Base-by-base conservation (phyloP, 2,113 vertebrate genomes). In the Brachirus orientalis region DNA sequence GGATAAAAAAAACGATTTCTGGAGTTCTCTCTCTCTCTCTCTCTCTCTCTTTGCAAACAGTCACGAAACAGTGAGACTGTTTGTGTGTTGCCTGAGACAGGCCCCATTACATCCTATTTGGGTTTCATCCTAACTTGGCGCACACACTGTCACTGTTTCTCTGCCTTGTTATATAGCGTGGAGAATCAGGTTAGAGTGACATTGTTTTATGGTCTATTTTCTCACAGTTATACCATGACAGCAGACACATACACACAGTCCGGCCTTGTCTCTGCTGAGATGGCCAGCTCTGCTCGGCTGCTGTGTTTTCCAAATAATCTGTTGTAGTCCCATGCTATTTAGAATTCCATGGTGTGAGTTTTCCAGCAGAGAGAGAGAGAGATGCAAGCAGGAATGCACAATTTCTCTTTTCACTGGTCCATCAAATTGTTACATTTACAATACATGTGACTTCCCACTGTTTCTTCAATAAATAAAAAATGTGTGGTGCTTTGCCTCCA, bases 131-230 rank as follows among this genome's bases (percentile, higher is more conserved):
- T 75, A 83, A 85, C 82, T 45, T 60, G 0, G 63, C 38, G 28
- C 78, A 54, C 75, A 73, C 59, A 50, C 60, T 58, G 77, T 72
- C 72, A 33, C 51, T 86, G 79, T 89, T 75, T 44, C 56, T 62
- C 72, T 81, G 53, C 50, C 65, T 22, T 62, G 69, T 79, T 67
- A 47, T 68, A 72, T n/a, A 79, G 75, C 58, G 43, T 72, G 72
- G 77, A 79, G 83, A 93, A 91, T 85, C 77, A 72, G 70, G 73
- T 84, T 80, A 73, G 74, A 66, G 63, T 5, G 40, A 77, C 72
- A 47, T 20, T 58, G 63, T 68, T 81, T 79, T 35, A 69, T 40
- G 79, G 75, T 88, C 83, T 79, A 86, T 90, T 91, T 85, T 83
- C 80, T 41, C 69, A 61, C 65, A 74, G 61, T 88, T 86, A 67